A percentile compares a stretch with the other conserved stretches of the same genome.
phyloP scores from a whole-genome alignment of 2,888 invertebrate genomes.

The Mycogona germanica region DNA sequence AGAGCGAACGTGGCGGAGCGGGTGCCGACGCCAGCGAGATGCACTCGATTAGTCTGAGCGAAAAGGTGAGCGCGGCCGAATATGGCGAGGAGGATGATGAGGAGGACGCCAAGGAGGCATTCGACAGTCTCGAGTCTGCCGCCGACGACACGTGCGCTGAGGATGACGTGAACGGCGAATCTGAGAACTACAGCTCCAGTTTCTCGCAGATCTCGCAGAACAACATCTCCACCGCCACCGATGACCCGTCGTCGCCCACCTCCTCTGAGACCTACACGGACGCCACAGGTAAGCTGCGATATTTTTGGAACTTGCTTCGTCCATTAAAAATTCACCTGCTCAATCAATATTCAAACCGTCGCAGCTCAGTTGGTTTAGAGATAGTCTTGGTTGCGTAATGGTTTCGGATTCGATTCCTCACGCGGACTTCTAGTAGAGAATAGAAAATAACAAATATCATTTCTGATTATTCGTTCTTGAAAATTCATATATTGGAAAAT shows the following conservation, averaged over 20 bases:
- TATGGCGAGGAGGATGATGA: conserved; percentile 2
- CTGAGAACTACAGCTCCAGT: conserved; percentile 18
- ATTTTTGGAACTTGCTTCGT: not conserved
- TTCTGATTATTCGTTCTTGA: too few relatives aligned
- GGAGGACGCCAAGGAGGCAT: conserved; percentile 27
- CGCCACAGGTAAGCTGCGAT: conserved; percentile 10
- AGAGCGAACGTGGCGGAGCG: conserved; percentile 21
- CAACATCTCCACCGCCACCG: conserved; percentile 18
- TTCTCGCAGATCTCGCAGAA: conserved; percentile 21
- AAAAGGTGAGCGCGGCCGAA: conserved; percentile 6
- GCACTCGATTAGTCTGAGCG: conserved; percentile 1
- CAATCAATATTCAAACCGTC: too few relatives aligned
- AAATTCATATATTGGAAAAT: too few relatives aligned
- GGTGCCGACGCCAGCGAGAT: conserved; percentile 39
- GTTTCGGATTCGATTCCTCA: too few relatives aligned
- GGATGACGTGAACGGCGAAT: conserved; percentile 17
- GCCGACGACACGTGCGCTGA: conserved; percentile 16
- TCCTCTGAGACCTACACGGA: conserved; percentile 21
- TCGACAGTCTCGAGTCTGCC: conserved; percentile 19
- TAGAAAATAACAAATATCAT: too few relatives aligned
- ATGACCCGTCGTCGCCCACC: conserved; percentile 19
- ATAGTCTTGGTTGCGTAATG: too few relatives aligned
- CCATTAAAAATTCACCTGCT: too few relatives aligned
- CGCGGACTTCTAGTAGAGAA: too few relatives aligned
- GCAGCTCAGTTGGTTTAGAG: too few relatives aligned